These are phyloP conservation scores for Scortum barcoo DNA, from an alignment of 2,113 vertebrate species.

Conservation along the genomic window DNA sequence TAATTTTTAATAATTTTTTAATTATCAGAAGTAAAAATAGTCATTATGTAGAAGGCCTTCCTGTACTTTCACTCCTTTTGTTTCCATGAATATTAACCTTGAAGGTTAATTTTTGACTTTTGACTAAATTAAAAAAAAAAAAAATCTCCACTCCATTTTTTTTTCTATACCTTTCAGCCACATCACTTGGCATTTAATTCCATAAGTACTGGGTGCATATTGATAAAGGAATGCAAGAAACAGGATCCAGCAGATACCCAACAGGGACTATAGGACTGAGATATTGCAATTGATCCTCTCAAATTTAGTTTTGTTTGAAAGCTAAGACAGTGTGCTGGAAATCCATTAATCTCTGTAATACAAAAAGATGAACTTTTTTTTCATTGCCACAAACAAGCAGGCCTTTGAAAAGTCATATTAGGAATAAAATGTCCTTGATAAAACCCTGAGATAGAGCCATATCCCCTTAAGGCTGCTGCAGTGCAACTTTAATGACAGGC, in stretches of 20 bases:
- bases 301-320: slow-evolving; percentile 7
- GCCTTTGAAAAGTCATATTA: slow-evolving; percentile 58
- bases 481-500: slow-evolving; percentile 62
- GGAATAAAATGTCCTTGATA: slow-evolving; percentile 61
- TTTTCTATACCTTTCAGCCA: too few relatives aligned
- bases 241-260: not conserved
- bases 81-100: too few relatives aligned
- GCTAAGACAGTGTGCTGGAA: slow-evolving; percentile 13
- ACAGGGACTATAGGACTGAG: not conserved
- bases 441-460: slow-evolving; percentile 50
- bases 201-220: not conserved
- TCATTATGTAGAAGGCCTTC: too few relatives aligned
- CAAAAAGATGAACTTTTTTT: slow-evolving; percentile 30
- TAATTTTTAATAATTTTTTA: too few relatives aligned
- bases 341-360: slow-evolving; percentile 39
- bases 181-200: not conserved
- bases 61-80: too few relatives aligned
- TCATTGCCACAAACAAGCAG: slow-evolving; percentile 33
- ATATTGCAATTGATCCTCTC: not conserved
- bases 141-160: not conserved
- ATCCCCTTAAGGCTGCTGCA: slow-evolving; percentile 53
- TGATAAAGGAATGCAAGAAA: not conserved
- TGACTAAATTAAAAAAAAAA: too few relatives aligned
- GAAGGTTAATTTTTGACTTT: too few relatives aligned
- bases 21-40: too few relatives aligned